Evolutionary conservation across 2,888 invertebrate species (phyloP), one percentile per base, ranked within the genome.

Genomic region (Colletes collaris): DNA sequence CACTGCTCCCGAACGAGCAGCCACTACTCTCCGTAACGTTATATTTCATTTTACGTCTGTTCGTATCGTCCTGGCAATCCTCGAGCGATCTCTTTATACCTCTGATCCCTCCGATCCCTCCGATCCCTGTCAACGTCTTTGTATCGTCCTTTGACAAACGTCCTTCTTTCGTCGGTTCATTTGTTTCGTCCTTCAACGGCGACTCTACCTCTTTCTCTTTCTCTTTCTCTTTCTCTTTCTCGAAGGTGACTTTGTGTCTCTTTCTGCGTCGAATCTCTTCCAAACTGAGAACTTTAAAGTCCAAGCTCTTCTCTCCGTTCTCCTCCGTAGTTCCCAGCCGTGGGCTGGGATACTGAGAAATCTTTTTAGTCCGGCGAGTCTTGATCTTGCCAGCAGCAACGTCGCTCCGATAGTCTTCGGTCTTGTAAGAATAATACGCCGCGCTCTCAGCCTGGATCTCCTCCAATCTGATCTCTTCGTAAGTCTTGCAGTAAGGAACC

Each of bases 401-500:
- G 67, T 83, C 81, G n/a, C 11, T 68, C 11, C 65, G 79, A n/a
- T 62, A 53, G 40, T 89, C 86, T 64, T 93, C 92, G 66, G 93
- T 89, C 87, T 95, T 94, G 93, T 95, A 96, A 86, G 95, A 94
- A 93, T 96, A 96, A 93, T 94, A 95, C n/a, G 96, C 96, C 6
- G 96, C 96, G 0, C 96, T 95, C 90, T 96, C 96, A 0, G 95
- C 96, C 91, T 96, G 96, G 77, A 96, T 95, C 88, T 94, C 94
- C 93, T 96, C 96, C 67, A 96, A 93, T 60, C 95, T 94, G 81
- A 96, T 94, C 86, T 96, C 95, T 91, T 96, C 96, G 90, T 96
- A 94, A 0, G 96, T 95, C 93, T 96, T 96, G 89, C 90, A 91
- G 79, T 90, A 90, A 2, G 90, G 88, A 80, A 95, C 93, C 81